Evolutionary conservation across 2,888 invertebrate species (phyloP).

Genomic region (Lithophane socia): DNA sequence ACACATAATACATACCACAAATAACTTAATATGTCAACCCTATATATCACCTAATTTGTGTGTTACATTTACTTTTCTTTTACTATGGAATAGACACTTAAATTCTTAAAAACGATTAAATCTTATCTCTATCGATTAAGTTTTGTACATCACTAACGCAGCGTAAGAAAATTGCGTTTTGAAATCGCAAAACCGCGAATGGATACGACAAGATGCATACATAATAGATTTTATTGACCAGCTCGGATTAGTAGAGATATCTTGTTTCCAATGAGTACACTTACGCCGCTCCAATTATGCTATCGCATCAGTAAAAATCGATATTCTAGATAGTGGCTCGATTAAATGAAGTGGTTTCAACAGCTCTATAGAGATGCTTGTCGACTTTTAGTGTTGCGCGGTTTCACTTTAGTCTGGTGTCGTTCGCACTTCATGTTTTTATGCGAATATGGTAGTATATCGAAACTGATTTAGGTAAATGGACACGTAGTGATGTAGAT

Average conservation of each 20-base stretch:
- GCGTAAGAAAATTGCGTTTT: slow-evolving; percentile 61
- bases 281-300: slow-evolving; percentile 76
- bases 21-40: background rate
- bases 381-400: slow-evolving; percentile 38
- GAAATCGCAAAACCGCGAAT: slow-evolving; percentile 64
- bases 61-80: background rate
- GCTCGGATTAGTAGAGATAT: slow-evolving; percentile 72
- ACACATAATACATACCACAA: too few relatives aligned
- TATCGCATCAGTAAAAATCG: slow-evolving; percentile 73
- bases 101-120: background rate
- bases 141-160: slow-evolving; percentile 46
- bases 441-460: slow-evolving; percentile 16
- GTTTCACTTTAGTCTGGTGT: slow-evolving; percentile 46
- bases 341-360: slow-evolving; percentile 69
- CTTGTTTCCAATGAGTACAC: slow-evolving; percentile 72
- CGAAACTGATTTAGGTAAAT: slow-evolving; percentile 3
- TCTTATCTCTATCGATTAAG: slow-evolving; percentile 5
- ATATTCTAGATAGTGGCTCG: slow-evolving; percentile 69
- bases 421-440: slow-evolving; percentile 52
- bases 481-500: background rate
- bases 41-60: background rate
- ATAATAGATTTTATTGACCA: slow-evolving; percentile 72
- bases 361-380: slow-evolving; percentile 62
- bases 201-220: slow-evolving; percentile 67
- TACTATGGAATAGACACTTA: too few relatives aligned